Percentiles rank a stretch among this genome's conserved stretches.
Conservation (phyloP, 2,888 invertebrate species). For the Cancer borealis region DNA sequence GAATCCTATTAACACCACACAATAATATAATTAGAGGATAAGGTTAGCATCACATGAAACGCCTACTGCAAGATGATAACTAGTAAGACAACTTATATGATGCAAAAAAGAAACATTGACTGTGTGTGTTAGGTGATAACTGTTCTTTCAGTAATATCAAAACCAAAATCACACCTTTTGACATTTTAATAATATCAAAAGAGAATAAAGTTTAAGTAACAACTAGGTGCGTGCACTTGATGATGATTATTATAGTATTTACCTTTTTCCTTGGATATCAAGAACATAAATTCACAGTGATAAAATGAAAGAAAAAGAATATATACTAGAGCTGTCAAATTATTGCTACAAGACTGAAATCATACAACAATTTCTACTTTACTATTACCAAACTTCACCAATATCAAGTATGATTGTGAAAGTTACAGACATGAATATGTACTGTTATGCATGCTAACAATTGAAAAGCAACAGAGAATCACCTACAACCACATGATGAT, state of each 20-base stretch:
- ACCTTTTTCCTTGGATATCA: not conserved
- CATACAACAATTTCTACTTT: not conserved
- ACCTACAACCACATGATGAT: not conserved
- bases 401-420: not conserved
- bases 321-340: not conserved
- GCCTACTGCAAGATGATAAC: not conserved
- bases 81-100: not conserved
- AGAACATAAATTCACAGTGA: not conserved
- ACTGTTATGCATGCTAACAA: not conserved
- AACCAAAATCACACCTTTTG: no score
- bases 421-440: not conserved
- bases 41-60: not conserved
- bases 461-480: not conserved
- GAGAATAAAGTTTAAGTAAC: not conserved
- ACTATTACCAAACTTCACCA: not conserved
- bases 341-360: not conserved
- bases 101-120: not conserved
- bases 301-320: not conserved
- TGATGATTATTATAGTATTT: not conserved
- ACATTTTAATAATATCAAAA: not conserved
- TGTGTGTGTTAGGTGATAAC: not conserved
- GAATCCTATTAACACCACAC: conserved; percentile 52
- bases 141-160: no score
- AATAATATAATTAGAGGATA: not conserved
- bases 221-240: not conserved